phyloP scores from a whole-genome alignment of 2,888 invertebrate species.

The Notocelia uddmanniana region DNA sequence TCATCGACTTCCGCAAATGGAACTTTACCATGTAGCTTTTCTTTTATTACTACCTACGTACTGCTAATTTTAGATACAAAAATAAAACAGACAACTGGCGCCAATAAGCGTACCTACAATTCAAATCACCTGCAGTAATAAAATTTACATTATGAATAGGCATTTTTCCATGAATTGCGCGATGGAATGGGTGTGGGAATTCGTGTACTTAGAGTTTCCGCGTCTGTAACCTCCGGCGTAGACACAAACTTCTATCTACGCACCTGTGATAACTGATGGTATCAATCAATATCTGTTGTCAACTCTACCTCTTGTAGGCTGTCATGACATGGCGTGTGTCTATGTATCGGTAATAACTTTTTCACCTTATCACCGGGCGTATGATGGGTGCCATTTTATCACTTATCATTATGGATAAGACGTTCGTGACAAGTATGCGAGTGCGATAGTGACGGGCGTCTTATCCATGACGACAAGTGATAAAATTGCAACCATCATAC shows the following conservation, averaged over 20 bases:
- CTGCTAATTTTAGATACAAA: background rate
- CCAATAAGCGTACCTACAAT: background rate
- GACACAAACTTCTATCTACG: background rate
- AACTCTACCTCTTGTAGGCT: constrained; percentile 17
- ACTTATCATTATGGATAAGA: too few relatives aligned
- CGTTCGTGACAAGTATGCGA: too few relatives aligned
- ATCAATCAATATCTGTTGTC: constrained; percentile 22
- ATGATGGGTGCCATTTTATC: too few relatives aligned
- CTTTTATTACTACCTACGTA: background rate
- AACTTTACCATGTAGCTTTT: background rate
- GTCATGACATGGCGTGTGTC: too few relatives aligned
- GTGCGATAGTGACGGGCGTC: too few relatives aligned
- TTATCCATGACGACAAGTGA: too few relatives aligned
- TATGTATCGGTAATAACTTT: too few relatives aligned
- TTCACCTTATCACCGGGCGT: too few relatives aligned
- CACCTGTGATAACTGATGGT: constrained; percentile 36
- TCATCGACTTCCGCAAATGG: constrained; percentile 33
- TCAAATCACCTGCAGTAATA: background rate
- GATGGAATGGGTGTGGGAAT: constrained; percentile 8
- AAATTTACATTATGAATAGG: background rate
- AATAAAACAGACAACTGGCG: constrained; percentile 2
- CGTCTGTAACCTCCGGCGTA: constrained; percentile 10
- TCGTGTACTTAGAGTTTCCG: constrained; percentile 14
- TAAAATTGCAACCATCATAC: too few relatives aligned
- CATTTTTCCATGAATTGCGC: constrained; percentile 1